Evolutionary conservation across 2,888 invertebrate genomes (phyloP).

Genomic region (Ectemnius continuus): DNA sequence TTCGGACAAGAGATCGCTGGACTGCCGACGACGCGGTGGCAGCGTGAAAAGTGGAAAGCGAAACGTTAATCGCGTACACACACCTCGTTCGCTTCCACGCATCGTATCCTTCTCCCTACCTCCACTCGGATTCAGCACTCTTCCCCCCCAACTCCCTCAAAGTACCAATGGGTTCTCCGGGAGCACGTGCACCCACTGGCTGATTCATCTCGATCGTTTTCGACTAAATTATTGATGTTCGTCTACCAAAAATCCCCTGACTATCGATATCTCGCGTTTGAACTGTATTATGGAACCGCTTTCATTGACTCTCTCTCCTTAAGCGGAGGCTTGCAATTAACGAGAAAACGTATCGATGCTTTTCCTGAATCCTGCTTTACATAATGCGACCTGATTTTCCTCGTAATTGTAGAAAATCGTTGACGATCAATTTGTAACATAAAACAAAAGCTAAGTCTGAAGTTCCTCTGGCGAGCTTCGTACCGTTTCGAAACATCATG

Average conservation of each 20-base stretch:
- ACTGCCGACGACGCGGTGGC: constrained; percentile 43
- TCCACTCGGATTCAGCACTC: constrained; percentile 28
- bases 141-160: constrained; percentile 24
- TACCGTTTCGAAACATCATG: no score
- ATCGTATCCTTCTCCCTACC: constrained; percentile 60
- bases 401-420: neutral
- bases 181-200: no score
- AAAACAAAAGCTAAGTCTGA: no score
- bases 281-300: no score
- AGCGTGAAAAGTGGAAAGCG: constrained; percentile 72
- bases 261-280: no score
- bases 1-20: no score
- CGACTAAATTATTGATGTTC: no score
- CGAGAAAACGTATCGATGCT: neutral
- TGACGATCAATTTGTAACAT: no score
- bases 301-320: no score
- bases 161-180: constrained; percentile 8
- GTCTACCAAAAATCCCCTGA: no score
- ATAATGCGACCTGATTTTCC: neutral
- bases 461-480: no score
- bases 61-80: constrained; percentile 59
- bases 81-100: constrained; percentile 54
- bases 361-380: neutral
- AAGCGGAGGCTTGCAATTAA: constrained; percentile 9
- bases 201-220: no score